Evolutionary conservation across 2,113 vertebrate genomes (phyloP).

Genomic region (Orycteropus afer): DNA sequence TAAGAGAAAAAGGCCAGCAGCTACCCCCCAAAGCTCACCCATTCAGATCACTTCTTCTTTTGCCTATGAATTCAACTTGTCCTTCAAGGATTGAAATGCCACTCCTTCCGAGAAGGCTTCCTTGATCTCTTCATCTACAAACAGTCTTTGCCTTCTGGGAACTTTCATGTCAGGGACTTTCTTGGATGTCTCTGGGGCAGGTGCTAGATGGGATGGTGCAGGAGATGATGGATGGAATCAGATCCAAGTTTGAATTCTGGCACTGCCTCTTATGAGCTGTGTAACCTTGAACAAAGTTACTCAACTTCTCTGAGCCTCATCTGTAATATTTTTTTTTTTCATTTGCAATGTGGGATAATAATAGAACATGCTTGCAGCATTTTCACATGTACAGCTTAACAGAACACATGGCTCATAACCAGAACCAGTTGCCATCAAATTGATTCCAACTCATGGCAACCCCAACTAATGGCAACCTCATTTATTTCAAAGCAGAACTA

Average conservation of each 20-base stretch:
- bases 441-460: not conserved
- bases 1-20: not conserved
- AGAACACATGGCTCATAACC: accelerated
- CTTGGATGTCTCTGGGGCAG: not conserved
- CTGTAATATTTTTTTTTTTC: not conserved
- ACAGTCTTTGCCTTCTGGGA: not conserved
- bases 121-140: not conserved
- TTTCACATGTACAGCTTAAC: not conserved
- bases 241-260: not conserved
- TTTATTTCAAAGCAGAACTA: not conserved
- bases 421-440: not conserved
- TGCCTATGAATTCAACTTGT: not conserved
- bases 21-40: no score
- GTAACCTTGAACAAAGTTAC: not conserved
- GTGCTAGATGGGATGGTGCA: not conserved
- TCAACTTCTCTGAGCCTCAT: not conserved
- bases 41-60: not conserved
- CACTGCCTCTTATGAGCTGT: not conserved
- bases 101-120: not conserved
- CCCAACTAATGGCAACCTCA: not conserved
- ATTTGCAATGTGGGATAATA: accelerated
- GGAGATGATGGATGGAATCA: not conserved
- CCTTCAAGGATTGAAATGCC: not conserved
- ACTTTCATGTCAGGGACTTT: not conserved
- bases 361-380: accelerated